These are phyloP conservation scores for Ectemnius continuus DNA, from an alignment of 2,888 invertebrate species.

Conservation along the genomic window DNA sequence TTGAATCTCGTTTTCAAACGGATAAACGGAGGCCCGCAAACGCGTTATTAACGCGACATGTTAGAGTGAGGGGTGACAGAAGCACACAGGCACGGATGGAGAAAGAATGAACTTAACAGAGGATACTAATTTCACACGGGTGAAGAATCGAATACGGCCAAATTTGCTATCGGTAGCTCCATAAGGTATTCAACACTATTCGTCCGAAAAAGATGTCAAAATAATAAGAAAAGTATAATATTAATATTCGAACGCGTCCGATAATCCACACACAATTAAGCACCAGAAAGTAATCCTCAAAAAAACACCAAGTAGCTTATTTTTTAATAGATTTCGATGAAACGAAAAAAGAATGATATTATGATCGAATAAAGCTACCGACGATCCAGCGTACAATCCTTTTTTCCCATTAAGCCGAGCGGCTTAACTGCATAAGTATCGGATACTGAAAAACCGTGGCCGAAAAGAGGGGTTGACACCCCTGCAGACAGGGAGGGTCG, in stretches of 20 bases:
- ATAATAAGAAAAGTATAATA: no score
- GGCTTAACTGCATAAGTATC: neutral
- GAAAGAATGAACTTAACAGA: constrained; percentile 36
- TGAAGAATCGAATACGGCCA: constrained; percentile 8
- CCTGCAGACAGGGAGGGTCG: constrained; percentile 16
- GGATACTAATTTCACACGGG: constrained; percentile 67
- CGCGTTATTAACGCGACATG: constrained; percentile 59
- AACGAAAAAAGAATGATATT: neutral
- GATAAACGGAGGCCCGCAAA: constrained; percentile 65
- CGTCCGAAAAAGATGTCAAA: no score
- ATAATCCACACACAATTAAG: no score
- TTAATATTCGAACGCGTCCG: no score
- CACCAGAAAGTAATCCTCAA: no score
- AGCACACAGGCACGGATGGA: neutral
- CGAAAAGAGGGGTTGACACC: constrained; percentile 4
- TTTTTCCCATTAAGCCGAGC: no score
- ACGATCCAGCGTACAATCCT: no score
- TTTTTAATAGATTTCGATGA: no score
- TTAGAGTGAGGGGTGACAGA: constrained; percentile 47
- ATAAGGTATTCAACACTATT: no score
- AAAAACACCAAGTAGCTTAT: no score
- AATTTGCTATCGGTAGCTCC: no score
- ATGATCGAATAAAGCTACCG: no score
- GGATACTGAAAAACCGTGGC: neutral
- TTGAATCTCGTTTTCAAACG: constrained; percentile 69